Conservation (phyloP, 2,888 invertebrate genomes). For the Amphiduros pacificus region DNA sequence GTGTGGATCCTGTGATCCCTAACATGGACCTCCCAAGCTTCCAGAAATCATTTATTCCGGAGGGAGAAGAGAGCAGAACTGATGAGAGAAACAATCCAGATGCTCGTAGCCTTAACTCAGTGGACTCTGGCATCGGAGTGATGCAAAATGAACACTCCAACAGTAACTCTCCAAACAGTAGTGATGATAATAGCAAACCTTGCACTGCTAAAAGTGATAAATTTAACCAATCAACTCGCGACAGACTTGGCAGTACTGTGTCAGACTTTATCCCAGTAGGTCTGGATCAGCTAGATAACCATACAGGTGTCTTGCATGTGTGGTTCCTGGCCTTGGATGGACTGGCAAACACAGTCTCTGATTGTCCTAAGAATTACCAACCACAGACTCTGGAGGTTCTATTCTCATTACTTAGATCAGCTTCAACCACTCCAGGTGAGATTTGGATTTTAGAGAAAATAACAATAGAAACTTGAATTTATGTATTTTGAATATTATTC, state of each 20-base stretch:
- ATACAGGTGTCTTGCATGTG: slow-evolving; percentile 75
- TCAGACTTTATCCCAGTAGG: too few relatives aligned
- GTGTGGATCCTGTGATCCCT: slow-evolving; percentile 84
- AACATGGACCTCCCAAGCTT: slow-evolving; percentile 74
- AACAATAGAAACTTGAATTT: too few relatives aligned
- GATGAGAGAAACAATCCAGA: too few relatives aligned
- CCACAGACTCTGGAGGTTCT: slow-evolving; percentile 85
- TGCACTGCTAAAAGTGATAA: neutral
- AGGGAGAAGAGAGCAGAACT: too few relatives aligned
- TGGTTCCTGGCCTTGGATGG: slow-evolving; percentile 88
- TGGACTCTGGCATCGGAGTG: slow-evolving; percentile 16
- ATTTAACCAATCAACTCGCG: too few relatives aligned
- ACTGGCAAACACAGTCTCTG: slow-evolving; percentile 64
- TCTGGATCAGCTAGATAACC: slow-evolving; percentile 50
- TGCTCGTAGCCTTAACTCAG: too few relatives aligned
- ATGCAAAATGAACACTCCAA: neutral
- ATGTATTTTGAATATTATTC: too few relatives aligned
- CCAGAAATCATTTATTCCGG: slow-evolving; percentile 22
- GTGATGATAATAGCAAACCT: neutral
- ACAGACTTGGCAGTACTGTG: too few relatives aligned
- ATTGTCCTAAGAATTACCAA: slow-evolving; percentile 76
- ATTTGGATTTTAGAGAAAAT: too few relatives aligned
- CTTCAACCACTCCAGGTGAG: slow-evolving; percentile 72
- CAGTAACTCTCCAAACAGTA: neutral
- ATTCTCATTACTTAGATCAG: slow-evolving; percentile 79